Percentiles rank a stretch among this genome's conserved stretches.
These are phyloP conservation scores for Xanthorhoe spadicearia DNA, from an alignment of 2,888 invertebrate genomes.

Conservation along the genomic window DNA sequence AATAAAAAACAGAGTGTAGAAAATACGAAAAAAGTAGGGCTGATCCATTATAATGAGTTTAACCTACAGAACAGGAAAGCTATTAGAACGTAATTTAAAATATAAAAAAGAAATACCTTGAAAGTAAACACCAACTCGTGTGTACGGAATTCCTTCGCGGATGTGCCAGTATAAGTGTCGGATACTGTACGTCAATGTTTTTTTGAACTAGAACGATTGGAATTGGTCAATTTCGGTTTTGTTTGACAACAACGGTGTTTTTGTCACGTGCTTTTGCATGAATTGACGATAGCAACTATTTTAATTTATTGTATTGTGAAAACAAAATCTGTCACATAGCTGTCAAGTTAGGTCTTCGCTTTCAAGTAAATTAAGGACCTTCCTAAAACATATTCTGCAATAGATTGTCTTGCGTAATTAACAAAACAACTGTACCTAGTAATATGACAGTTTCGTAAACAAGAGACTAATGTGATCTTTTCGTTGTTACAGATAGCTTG, in stretches of 20 bases:
- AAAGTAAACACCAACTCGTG: background rate
- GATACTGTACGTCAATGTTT: constrained; percentile 26
- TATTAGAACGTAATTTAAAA: background rate
- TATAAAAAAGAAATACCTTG: background rate
- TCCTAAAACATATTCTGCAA: no score
- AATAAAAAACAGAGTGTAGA: no score
- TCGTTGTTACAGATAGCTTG: constrained; percentile 72
- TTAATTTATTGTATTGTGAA: background rate
- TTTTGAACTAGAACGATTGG: constrained; percentile 25
- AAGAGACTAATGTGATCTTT: constrained; percentile 31
- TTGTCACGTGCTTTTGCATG: constrained; percentile 23
- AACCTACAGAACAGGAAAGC: background rate
- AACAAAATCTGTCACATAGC: background rate
- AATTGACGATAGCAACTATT: constrained; percentile 3
- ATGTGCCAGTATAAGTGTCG: constrained; percentile 12
- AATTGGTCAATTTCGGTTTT: constrained; percentile 29
- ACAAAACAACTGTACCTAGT: no score
- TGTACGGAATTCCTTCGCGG: background rate
- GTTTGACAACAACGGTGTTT: constrained; percentile 19
- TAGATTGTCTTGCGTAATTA: no score
- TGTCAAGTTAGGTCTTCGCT: no score
- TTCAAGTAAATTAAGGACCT: no score
- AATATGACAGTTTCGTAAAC: background rate
- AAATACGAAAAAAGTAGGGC: no score
- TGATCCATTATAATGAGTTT: background rate